A percentile compares a stretch with the other conserved stretches of the same genome.
Evolutionary conservation across 2,797 vertebrate species (phyloP).

Genomic region (Protosalanx chinensis): DNA sequence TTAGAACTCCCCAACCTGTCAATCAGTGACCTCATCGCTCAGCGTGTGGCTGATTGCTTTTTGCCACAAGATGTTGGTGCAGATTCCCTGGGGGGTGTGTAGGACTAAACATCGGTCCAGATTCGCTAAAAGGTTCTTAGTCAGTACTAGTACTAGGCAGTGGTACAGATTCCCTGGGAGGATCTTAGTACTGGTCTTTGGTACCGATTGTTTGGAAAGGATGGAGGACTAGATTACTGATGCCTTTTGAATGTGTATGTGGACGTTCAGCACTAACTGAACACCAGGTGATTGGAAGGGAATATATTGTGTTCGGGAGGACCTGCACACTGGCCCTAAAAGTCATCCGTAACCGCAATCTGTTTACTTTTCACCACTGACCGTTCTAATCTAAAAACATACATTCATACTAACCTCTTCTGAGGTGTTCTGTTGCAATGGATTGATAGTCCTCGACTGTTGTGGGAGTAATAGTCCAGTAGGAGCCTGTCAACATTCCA

Average conservation of each 20-base stretch:
- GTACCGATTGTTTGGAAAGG: not conserved
- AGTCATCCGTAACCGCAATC: no score
- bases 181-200: not conserved
- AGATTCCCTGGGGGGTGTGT: not conserved
- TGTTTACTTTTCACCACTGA: no score
- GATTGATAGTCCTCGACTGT: not conserved
- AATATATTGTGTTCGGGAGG: not conserved
- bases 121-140: not conserved
- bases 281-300: not conserved
- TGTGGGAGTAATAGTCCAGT: not conserved
- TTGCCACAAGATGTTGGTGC: not conserved
- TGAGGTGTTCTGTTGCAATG: not conserved
- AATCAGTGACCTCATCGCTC: not conserved
- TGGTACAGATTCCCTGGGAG: not conserved
- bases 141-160: not conserved
- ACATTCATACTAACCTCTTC: not conserved
- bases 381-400: no score
- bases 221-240: not conserved
- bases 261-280: not conserved
- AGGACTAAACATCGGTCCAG: not conserved
- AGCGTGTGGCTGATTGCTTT: constrained; percentile 1
- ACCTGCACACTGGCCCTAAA: not conserved
- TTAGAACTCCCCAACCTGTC: not conserved
- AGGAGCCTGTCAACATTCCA: not conserved
- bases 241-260: not conserved